Percentiles rank a stretch among this genome's conserved stretches.
phyloP scores from a whole-genome alignment of 2,113 vertebrate genomes.

The Ranitomeya imitator region DNA sequence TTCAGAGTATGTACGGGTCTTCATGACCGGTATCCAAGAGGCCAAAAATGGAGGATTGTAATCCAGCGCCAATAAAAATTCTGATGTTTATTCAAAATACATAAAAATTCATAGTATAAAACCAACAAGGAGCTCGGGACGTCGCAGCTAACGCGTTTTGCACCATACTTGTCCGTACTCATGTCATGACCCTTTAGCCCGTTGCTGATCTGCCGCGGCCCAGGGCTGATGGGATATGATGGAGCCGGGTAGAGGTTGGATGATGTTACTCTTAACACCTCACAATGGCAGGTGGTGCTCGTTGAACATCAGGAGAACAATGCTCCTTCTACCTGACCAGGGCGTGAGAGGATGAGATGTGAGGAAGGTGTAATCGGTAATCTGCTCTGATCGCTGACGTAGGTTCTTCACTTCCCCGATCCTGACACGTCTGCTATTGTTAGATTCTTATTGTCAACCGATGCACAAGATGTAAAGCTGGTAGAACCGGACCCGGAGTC shows the following conservation, averaged over 20 bases:
- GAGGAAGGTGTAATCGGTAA: background rate
- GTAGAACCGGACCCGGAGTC: background rate
- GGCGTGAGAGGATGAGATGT: background rate
- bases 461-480: background rate
- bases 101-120: too few relatives aligned
- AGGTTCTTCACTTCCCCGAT: background rate
- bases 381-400: background rate
- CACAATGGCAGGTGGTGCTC: background rate
- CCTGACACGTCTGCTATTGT: background rate
- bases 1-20: too few relatives aligned
- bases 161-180: too few relatives aligned
- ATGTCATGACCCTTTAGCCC: too few relatives aligned
- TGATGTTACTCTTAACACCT: background rate
- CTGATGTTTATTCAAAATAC: too few relatives aligned
- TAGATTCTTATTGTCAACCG: background rate
- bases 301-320: background rate
- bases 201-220: background rate
- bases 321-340: background rate
- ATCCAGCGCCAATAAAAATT: too few relatives aligned
- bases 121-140: too few relatives aligned
- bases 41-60: too few relatives aligned
- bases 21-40: too few relatives aligned
- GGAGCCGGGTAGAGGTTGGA: background rate
- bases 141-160: too few relatives aligned
- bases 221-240: background rate